Conservation (phyloP, 2,113 vertebrate species). For the Daphoenositta chrysoptera region DNA sequence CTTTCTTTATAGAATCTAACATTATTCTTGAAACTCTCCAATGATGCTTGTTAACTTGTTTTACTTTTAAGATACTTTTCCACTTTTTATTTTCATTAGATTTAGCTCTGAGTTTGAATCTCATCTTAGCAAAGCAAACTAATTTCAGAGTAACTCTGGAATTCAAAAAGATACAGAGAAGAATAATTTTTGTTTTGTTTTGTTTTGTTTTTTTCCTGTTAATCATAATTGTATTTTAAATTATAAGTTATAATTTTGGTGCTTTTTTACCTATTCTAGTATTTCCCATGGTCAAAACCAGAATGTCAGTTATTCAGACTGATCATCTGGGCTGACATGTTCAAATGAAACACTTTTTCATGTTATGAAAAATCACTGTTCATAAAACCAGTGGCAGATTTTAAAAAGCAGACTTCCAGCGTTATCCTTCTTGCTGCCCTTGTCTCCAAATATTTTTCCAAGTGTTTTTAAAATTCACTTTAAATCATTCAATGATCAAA, state of each 20-base stretch:
- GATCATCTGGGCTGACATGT: neutral
- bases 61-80: neutral
- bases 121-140: neutral
- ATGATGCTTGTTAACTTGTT: neutral
- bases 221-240: neutral
- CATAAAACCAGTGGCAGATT: neutral
- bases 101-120: neutral
- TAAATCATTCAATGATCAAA: neutral
- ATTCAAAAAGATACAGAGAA: neutral
- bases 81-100: neutral
- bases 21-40: neutral
- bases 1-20: neutral
- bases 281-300: neutral
- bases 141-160: neutral
- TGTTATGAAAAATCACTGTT: neutral
- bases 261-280: neutral
- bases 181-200: rapidly evolving
- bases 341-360: too few species aligned
- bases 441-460: neutral
- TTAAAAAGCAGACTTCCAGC: neutral
- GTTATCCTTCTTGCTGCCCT: neutral
- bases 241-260: neutral
- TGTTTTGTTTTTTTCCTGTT: neutral
- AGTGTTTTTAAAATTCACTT: neutral
- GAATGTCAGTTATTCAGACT: neutral